Evolutionary conservation across 2,888 invertebrate genomes (phyloP), one percentile per base, ranked within the genome.

Genomic region (Dynastes tityus): DNA sequence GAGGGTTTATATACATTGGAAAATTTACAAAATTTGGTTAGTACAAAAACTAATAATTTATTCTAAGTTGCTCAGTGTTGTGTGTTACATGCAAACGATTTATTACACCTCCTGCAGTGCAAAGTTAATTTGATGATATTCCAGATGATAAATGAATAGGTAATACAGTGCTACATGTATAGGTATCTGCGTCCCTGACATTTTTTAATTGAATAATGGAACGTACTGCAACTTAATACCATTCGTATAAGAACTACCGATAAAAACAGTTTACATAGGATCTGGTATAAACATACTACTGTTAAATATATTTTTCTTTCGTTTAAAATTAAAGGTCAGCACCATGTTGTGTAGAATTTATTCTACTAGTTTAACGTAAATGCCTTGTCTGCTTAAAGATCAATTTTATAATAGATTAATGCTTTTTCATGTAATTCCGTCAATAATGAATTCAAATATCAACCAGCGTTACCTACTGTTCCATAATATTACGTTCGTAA

Each of bases 131-230:
- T 58, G 71, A 71, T 71, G 71, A 55, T 71, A 71, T 71, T 71
- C 32, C 55, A 71, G 53, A 71, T 71, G 71, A 71, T 71, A 71
- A 71, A 71, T 71, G 71, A 71, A 71, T 55, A 55, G 37, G 45
- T 45, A 45, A 37, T 11, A 55, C 53, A 65, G 29, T 32, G 11
- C 49, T 51, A 27, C 51, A 68, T 29, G 71, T 71, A 32, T n/a
- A 70, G 11, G 71, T 71, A 32, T 37, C 22, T 6, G 58, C 37
- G 71, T 29, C 71, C 71, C 40, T 71, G 71, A 71, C 71, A 71
- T 71, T 71, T 71, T 68, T 71, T 71, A 71, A 71, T 55, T 55
- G 71, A 71, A 71, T 55, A 32, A 71, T 58, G 71, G 37, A 71
- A 37, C n/a, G 37, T 71, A 71, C 55, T 58, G 58, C 71, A 71